Base-by-base conservation (phyloP, 1,140 invertebrate genomes). In the Frieseomelitta varia region DNA sequence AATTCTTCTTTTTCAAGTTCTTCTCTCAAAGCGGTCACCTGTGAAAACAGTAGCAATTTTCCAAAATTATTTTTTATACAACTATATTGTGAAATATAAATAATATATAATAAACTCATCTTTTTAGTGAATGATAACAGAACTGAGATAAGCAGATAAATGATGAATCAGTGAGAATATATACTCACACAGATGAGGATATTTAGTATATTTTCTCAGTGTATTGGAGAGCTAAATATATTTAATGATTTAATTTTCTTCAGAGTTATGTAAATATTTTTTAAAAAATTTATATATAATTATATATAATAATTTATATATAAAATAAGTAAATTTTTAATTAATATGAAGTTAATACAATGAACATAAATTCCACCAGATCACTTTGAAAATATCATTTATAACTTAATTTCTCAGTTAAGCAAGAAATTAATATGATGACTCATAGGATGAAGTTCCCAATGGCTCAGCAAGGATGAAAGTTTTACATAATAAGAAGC, bases 1-100 rank as follows among this genome's bases (percentile, higher is more conserved):
- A 98, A 97, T 92, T 98, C 97, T 94, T 98, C 98, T 92, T 98
- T 98, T 91, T 98, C 97, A 55, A 98, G 94, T 94, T 98, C 97
- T 91, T 98, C 97, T 92, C 96, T 96, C 72, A 98, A 96, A 85
- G 97, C 96, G 73, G 95, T 95, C 76, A 98, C 97, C 92, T 95
- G 91, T 63, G 30, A 47, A 69, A 17, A 80, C 47, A 69, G 74
- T 61, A 67, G 73, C 24, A 61, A 56, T 63, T 34, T 30, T 30
- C 27, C 55, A 74, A 77, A 6, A 47, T 47, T 30, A 74, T 47
- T 73, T 39, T 69, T 65, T 47, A 21, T 24, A 1, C 14, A 65
- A 21, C 4, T 53, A 21, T 1, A 71, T 56, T 30, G 19, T 24
- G 30, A 53, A 72, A 71, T 30, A 11, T 58, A 61, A 71, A 51